Base-by-base conservation (phyloP, 2,888 invertebrate genomes). In the Invenusta paracnida region DNA sequence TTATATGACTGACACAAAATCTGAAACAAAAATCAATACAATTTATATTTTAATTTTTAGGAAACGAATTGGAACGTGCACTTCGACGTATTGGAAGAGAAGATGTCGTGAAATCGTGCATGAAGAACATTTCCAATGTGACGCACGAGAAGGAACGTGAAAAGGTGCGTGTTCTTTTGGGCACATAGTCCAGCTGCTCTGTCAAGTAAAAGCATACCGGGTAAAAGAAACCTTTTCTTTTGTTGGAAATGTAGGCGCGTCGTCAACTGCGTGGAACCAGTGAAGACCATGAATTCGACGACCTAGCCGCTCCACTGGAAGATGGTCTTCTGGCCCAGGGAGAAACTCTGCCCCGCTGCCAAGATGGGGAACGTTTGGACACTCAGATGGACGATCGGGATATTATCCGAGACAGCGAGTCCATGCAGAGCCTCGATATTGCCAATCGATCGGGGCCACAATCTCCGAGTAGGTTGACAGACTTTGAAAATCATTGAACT, bases 61-160 rank as follows among this genome's bases (percentile, higher is more conserved):
- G 95, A 30, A 94, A 94, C 89, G 94, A 94, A 1, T 92, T 97
- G 88, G 96, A 97, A 91, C 93, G 94, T 89, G 96, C 96, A 0
- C 93, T 97, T 81, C 94, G 94, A 89, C 94, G 94, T 88, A 96
- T 97, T 87, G 95, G 95, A 86, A 93, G 97, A 88, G 96, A 96
- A 89, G 97, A 97, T 91, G 96, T 97, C 85, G 95, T 96, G 89
- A 94, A 94, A 88, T 94, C 95, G 89, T 96, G 95, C 91, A 90
- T 90, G 89, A 82, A 93, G 89, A 94, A 94, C 89, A 93, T 94
- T n/a, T 94, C 94, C 89, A 91, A 94, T 25, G 95, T 95, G 0
- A 95, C 95, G 0, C 95, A 95, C 90, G 94, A 94, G 89, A 93
- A 94, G 90, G 95, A 95, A 88, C 83, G 48, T 27, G 48, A 73